Evolutionary conservation across 1,140 invertebrate genomes (phyloP).

Genomic region (Heliconius eleuchia): DNA sequence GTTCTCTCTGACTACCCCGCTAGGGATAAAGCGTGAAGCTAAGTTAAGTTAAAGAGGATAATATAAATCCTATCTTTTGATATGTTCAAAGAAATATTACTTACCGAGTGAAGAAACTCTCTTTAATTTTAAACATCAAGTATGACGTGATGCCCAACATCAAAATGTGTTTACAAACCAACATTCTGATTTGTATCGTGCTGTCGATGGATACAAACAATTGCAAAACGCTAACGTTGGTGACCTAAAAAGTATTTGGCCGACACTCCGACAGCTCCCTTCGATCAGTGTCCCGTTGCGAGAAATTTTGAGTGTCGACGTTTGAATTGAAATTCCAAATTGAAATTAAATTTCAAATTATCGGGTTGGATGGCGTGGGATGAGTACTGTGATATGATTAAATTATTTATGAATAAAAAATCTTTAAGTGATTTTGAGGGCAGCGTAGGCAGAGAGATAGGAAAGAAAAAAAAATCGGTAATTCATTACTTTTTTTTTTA

Average conservation of each 20-base stretch:
- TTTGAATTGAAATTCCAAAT: neutral
- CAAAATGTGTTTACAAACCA: neutral
- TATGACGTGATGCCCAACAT: neutral
- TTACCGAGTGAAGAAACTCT: no score
- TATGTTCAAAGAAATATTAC: no score
- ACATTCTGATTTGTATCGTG: neutral
- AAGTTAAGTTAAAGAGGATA: no score
- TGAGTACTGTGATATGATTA: neutral
- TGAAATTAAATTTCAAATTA: neutral
- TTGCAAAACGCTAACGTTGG: neutral
- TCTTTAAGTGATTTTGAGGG: no score
- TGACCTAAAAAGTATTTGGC: neutral
- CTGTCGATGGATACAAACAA: slow-evolving; percentile 3
- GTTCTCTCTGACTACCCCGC: no score
- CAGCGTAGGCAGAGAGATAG: no score
- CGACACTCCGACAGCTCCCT: neutral
- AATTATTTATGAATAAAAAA: neutral
- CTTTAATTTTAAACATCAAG: no score
- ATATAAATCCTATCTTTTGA: no score
- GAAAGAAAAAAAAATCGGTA: no score
- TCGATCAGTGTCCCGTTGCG: neutral
- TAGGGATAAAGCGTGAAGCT: no score
- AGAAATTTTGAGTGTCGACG: neutral
- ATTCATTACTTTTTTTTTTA: no score
- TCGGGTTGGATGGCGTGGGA: neutral